Conservation (phyloP, 2,113 vertebrate genomes). For the Rhabdornis inornatus region DNA sequence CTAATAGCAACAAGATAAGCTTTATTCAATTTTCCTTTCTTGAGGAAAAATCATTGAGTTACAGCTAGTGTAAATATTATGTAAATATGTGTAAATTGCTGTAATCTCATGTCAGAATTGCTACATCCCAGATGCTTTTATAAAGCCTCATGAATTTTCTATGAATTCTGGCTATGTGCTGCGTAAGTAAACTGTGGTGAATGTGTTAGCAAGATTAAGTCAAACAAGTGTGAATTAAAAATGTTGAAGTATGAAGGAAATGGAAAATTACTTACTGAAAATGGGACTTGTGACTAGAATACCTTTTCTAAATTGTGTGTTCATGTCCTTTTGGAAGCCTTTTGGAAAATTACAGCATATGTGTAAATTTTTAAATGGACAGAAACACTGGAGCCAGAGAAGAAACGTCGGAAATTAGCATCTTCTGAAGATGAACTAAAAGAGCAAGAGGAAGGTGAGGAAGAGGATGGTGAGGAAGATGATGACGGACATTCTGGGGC, state of each 20-base stretch:
- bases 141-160: constrained; percentile 59
- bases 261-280: constrained; percentile 67
- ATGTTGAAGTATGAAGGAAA: constrained; percentile 61
- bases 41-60: constrained; percentile 43
- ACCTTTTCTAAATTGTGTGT: constrained; percentile 12
- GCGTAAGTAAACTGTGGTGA: constrained; percentile 71
- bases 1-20: constrained; percentile 23
- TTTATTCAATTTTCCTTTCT: constrained; percentile 50
- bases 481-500: constrained; percentile 72
- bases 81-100: constrained; percentile 70
- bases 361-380: constrained; percentile 53
- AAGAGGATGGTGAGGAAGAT: constrained; percentile 74
- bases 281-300: constrained; percentile 40
- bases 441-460: constrained; percentile 76
- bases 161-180: constrained; percentile 66
- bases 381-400: constrained; percentile 73
- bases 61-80: constrained; percentile 62
- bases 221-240: constrained; percentile 73
- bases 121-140: constrained; percentile 73
- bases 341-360: constrained; percentile 48
- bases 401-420: constrained; percentile 75
- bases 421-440: constrained; percentile 68
- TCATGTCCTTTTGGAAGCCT: constrained; percentile 22
- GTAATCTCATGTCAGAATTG: constrained; percentile 75
- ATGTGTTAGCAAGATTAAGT: constrained; percentile 71